phyloP scores from a whole-genome alignment of 2,113 vertebrate species.

The Phalacrocorax aristotelis region DNA sequence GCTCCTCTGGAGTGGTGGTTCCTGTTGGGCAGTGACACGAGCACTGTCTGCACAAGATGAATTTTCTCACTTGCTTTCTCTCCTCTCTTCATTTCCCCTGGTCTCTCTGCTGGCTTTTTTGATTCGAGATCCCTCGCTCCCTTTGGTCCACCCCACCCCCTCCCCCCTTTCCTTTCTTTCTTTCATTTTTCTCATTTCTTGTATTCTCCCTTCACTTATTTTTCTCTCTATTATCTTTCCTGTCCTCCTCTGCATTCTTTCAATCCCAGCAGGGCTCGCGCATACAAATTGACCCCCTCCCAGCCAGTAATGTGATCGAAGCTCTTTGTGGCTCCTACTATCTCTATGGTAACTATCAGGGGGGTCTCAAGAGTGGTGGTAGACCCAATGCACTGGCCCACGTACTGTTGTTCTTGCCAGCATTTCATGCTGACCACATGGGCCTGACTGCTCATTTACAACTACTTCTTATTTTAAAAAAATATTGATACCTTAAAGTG shows the following conservation, averaged over 20 bases:
- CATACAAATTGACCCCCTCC: conserved; percentile 77
- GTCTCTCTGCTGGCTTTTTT: not conserved
- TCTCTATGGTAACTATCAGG: conserved; percentile 76
- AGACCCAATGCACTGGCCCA: conserved; percentile 41
- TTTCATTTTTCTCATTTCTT: conserved; percentile 27
- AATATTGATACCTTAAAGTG: not conserved
- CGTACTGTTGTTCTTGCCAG: conserved; percentile 23
- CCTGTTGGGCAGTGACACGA: not conserved
- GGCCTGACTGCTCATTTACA: conserved; percentile 35
- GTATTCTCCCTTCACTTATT: conserved; percentile 47
- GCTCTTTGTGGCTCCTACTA: conserved; percentile 71
- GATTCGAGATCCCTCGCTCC: not conserved
- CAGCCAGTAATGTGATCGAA: conserved; percentile 66
- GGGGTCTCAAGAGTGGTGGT: conserved; percentile 44
- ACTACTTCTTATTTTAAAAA: not conserved
- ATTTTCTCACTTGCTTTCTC: conserved; percentile 22
- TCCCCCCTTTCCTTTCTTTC: not conserved
- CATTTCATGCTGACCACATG: not conserved
- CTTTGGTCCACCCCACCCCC: not conserved
- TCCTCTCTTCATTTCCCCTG: not conserved
- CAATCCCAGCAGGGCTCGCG: conserved; percentile 70
- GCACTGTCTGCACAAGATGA: conserved; percentile 12
- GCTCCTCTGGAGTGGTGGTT: conserved; percentile 17
- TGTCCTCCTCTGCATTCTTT: conserved; percentile 72
- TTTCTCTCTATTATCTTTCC: conserved; percentile 60